These are phyloP conservation scores for Cristatella mucedo DNA, from an alignment of 2,888 invertebrate genomes.

Conservation along the genomic window DNA sequence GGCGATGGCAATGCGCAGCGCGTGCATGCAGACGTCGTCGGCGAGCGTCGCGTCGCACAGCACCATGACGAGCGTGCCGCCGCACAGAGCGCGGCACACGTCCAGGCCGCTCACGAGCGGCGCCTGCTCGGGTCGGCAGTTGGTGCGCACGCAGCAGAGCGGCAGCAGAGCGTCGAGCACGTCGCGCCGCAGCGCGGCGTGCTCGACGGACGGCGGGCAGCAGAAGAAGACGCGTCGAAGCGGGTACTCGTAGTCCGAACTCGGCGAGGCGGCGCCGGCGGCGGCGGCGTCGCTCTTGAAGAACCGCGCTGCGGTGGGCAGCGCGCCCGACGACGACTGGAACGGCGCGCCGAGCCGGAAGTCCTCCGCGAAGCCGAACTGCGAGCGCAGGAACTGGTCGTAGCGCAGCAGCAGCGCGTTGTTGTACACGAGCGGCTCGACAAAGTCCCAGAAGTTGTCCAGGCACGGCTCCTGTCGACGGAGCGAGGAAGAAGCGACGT, in stretches of 20 bases:
- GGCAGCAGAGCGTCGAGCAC: too few species aligned
- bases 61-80: background rate
- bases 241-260: slow-evolving; percentile 2
- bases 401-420: slow-evolving; percentile 1
- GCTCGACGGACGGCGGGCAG: too few species aligned
- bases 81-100: slow-evolving; percentile 2
- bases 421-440: slow-evolving; percentile 6
- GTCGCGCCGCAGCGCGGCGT: too few species aligned
- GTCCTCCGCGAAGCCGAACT: slow-evolving; percentile 7
- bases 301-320: slow-evolving; percentile 3
- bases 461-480: background rate
- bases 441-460: slow-evolving; percentile 8
- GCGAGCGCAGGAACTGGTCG: slow-evolving; percentile 2
- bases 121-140: slow-evolving; percentile 4
- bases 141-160: background rate
- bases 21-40: slow-evolving; percentile 5
- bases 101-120: slow-evolving; percentile 2
- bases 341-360: too few species aligned
- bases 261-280: background rate
- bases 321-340: too few species aligned
- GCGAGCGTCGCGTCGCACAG: background rate
- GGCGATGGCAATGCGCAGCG: slow-evolving; percentile 3
- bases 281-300: slow-evolving; percentile 1
- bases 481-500: too few species aligned
- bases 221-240: slow-evolving; percentile 7